phyloP scores from a whole-genome alignment of 2,113 vertebrate species.

The Cricetomys ansorgei region DNA sequence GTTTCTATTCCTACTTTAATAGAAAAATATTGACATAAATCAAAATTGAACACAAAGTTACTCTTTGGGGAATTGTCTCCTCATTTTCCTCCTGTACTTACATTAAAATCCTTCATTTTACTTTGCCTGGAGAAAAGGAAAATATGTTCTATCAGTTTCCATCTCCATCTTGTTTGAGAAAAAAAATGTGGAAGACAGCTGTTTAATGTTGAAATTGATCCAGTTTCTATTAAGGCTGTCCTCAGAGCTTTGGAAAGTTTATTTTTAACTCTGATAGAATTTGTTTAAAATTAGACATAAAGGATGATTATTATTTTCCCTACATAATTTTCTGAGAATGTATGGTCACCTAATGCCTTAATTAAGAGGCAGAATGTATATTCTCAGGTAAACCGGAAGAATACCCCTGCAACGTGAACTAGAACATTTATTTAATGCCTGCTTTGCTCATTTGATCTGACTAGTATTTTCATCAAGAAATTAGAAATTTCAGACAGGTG shows the following conservation, averaged over 20 bases:
- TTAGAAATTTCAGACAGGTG: slow-evolving; percentile 24
- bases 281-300: slow-evolving; percentile 58
- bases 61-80: slow-evolving; percentile 55
- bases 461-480: slow-evolving; percentile 34
- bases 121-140: slow-evolving; percentile 72
- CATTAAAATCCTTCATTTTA: slow-evolving; percentile 64
- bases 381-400: not conserved
- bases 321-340: slow-evolving; percentile 38
- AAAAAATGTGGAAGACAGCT: slow-evolving; percentile 76
- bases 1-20: slow-evolving; percentile 44
- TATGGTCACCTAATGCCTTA: slow-evolving; percentile 15
- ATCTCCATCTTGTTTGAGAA: slow-evolving; percentile 66
- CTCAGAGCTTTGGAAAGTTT: slow-evolving; percentile 36
- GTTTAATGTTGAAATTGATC: slow-evolving; percentile 71
- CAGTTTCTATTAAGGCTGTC: slow-evolving; percentile 63
- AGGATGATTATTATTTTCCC: not conserved
- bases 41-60: slow-evolving; percentile 53
- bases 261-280: slow-evolving; percentile 70
- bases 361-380: not conserved
- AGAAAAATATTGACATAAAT: slow-evolving; percentile 76
- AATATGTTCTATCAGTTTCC: slow-evolving; percentile 73
- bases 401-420: not conserved
- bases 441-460: not conserved
- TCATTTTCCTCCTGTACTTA: slow-evolving; percentile 67
- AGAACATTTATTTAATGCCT: not conserved